Base-by-base conservation (phyloP, 2,888 invertebrate genomes). In the Drosophila parthenogenetica region DNA sequence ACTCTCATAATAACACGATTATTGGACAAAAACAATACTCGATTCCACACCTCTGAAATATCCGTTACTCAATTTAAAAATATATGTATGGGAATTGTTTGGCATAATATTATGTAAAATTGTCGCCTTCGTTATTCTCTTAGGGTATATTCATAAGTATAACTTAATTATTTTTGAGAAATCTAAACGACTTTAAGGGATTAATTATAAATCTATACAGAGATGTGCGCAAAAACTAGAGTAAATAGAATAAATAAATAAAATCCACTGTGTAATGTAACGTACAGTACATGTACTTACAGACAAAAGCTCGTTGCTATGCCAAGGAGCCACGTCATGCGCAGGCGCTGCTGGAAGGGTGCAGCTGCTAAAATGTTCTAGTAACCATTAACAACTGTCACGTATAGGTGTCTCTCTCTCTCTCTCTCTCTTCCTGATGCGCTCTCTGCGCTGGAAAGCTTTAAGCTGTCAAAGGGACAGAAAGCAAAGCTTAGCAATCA, bases 401-500 rank as follows among this genome's bases (percentile, higher is more conserved):
- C 3, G 39, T 55, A 16, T 14, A 19, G 22, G 29, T 32, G 68
- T 7, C 37, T 25, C 43, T 14, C 58, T 39, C 35, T 17, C 10
- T 54, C 10, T 54, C 53, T 40, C 17, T 22, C n/a, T 29, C 25
- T 53, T 2, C 11, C n/a, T 43, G 10, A 2, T 40, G 7, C 67
- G 22, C 25, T 58, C 54, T 51, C 49, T 22, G 29, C 64, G 58
- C 29, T 54, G 43, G 55, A 68, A 49, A 75, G 81, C 79, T 83
- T 62, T 64, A 37, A 63, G 64, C 29, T 29, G 46, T 45, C 64
- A 65, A 68, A 65, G 43, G 32, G 29, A 60, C 65, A 73, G 62
- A 48, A 42, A 58, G 48, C 48, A 67, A 75, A 77, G 63, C 77
- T 81, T 63, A 53, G 37, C 59, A 81, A 81, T 81, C 81, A 77